Base-by-base conservation (phyloP, 2,113 vertebrate genomes). In the Rhea americana region DNA sequence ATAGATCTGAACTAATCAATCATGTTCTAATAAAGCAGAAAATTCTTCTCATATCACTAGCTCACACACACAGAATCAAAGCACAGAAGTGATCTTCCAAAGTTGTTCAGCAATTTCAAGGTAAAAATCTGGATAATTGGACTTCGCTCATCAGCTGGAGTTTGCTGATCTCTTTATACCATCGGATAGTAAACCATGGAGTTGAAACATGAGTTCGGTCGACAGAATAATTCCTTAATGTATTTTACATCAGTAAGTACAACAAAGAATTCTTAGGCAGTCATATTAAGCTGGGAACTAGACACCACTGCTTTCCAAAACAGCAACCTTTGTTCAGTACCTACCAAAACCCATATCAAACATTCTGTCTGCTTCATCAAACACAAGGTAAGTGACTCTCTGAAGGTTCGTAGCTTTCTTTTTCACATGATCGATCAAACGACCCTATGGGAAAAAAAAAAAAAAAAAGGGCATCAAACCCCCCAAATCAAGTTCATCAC, bases 261-360 rank as follows among this genome's bases (percentile, higher is more conserved):
- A n/a, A 37, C 8, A 19, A 74, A 85, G 18, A 41, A 35, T 45
- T 35, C 67, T 16, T 16, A 47, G 65, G 32, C 50, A 81, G 41
- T 12, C 20, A 39, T 62, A 6, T 30, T 16, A 16, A 67, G 47
- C 26, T 15, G 22, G 63, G 67, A 73, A 51, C 21, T 24, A 45
- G 30, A 48, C 19, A 61, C 3, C 41, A n/a, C 7, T 32, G 30
- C n/a, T 78, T 67, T 61, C 56, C 80, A 51, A 39, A 65, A 24
- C 1, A 90, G 21, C 16, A 39, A 39, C 28, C 39, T 37, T 37
- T 25, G 32, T 13, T 85, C n/a, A 39, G 51, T 66, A 97, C 98
- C 24, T 98, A 99, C 99, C 99, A 87, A 99, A 99, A 8, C 99
- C 99, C 99, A 99, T 99, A 84, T 99, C 99, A 95, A 99, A 99